Conservation (phyloP, 2,113 vertebrate species). For the Turdus rufiventris region DNA sequence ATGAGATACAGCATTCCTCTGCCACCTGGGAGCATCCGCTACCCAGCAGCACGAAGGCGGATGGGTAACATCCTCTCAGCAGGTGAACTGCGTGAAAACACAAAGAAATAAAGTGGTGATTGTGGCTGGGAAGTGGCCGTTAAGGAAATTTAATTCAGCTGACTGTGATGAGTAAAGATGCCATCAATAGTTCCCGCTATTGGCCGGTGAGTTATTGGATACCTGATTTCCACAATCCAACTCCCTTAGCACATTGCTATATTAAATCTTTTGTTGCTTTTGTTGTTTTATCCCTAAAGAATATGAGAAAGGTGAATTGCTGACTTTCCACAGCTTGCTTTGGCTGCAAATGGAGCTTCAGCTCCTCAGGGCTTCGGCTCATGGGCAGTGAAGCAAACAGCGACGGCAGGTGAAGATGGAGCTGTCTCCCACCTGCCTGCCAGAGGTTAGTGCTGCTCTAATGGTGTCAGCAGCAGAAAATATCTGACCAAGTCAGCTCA, state of each 20-base stretch:
- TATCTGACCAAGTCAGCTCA: neutral
- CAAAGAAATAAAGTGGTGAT: neutral
- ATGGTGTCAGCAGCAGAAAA: neutral
- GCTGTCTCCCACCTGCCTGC: slow-evolving; percentile 48
- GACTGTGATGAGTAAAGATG: neutral
- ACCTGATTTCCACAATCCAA: neutral
- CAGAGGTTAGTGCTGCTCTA: slow-evolving; percentile 33
- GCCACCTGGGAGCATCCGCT: slow-evolving; percentile 24
- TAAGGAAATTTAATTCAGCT: slow-evolving; percentile 9
- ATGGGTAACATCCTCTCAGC: neutral
- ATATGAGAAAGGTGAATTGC: neutral
- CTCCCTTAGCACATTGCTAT: neutral
- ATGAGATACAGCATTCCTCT: neutral
- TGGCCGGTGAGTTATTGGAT: neutral
- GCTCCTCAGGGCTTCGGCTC: slow-evolving; percentile 12
- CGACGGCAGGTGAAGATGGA: neutral
- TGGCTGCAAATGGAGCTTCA: slow-evolving; percentile 39
- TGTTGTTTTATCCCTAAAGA: slow-evolving; percentile 28
- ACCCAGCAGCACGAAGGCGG: neutral
- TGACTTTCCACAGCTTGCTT: slow-evolving; percentile 3
- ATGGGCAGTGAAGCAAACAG: slow-evolving; percentile 33
- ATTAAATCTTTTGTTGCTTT: slow-evolving; percentile 12
- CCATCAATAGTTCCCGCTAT: neutral
- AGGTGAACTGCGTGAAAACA: neutral
- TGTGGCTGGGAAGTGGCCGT: neutral